Percentiles rank a stretch among this genome's conserved stretches.
These are phyloP conservation scores for Acanthacorydalis orientalis DNA, from an alignment of 2,888 invertebrate species.

Conservation along the genomic window DNA sequence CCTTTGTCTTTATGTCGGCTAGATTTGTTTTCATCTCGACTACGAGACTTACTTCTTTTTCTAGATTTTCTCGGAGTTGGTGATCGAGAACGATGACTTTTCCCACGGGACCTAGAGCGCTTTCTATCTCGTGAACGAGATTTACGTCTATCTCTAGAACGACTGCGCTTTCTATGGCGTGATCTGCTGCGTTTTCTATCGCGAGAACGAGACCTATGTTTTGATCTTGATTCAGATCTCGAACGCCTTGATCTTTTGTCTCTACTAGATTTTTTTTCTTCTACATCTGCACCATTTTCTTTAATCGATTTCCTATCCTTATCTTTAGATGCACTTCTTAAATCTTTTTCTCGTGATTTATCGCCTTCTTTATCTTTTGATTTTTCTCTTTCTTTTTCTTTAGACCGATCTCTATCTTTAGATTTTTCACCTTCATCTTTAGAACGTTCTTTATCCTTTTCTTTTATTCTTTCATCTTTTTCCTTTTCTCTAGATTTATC, in stretches of 20 bases:
- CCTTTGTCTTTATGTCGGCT: slow-evolving; percentile 17
- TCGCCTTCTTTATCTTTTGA: slow-evolving; percentile 9
- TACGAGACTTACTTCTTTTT: slow-evolving; percentile 15
- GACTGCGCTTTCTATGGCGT: slow-evolving; percentile 25
- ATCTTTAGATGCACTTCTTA: slow-evolving; percentile 22
- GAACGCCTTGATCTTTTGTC: slow-evolving; percentile 31
- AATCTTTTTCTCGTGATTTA: slow-evolving; percentile 24
- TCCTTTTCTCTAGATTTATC: slow-evolving; percentile 11
- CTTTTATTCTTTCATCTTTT: slow-evolving; percentile 13
- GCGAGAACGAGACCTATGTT: slow-evolving; percentile 29
- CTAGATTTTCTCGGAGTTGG: slow-evolving; percentile 15
- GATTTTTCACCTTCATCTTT: slow-evolving; percentile 13
- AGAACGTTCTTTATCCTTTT: slow-evolving; percentile 18
- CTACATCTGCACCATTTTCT: slow-evolving; percentile 19
- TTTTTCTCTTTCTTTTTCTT: slow-evolving; percentile 6
- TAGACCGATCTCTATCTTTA: slow-evolving; percentile 12
- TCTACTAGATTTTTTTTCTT: slow-evolving; percentile 22
- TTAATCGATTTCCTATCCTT: slow-evolving; percentile 20
- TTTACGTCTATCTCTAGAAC: slow-evolving; percentile 32
- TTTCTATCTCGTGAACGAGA: slow-evolving; percentile 31
- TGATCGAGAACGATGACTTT: slow-evolving; percentile 25
- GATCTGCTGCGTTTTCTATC: slow-evolving; percentile 33
- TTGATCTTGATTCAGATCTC: slow-evolving; percentile 23
- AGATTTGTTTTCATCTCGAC: slow-evolving; percentile 21
- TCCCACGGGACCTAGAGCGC: slow-evolving; percentile 28